A percentile compares a stretch with the other conserved stretches of the same genome.
These are phyloP conservation scores for Drosophila sturtevanti DNA, from an alignment of 1,140 invertebrate genomes.

Conservation along the genomic window DNA sequence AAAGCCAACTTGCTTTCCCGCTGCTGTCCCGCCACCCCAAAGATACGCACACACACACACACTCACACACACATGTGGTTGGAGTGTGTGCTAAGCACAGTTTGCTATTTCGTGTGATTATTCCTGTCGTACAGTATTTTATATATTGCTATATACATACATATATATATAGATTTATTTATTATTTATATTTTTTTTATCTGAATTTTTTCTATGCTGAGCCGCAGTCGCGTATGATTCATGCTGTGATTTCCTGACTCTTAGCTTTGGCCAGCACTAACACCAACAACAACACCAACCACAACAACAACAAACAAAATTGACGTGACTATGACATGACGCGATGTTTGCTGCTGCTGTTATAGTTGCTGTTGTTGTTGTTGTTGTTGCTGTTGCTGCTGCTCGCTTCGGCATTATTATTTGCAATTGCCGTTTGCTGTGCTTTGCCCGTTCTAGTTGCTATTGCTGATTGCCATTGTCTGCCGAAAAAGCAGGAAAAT, in stretches of 20 bases:
- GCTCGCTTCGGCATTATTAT: conserved; percentile 77
- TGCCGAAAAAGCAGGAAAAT: conserved; percentile 77
- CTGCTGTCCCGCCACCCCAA: conserved; percentile 19
- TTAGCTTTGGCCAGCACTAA: conserved; percentile 47
- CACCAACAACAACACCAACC: conserved; percentile 22
- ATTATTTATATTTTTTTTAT: neutral
- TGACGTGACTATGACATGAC: conserved; percentile 81
- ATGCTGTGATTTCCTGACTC: conserved; percentile 76
- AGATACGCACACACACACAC: conserved; percentile 3
- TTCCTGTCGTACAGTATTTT: conserved; percentile 32
- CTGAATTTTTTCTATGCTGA: conserved; percentile 37
- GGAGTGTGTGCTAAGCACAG: conserved; percentile 48
- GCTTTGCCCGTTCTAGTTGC: conserved; percentile 74
- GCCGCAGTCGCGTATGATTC: conserved; percentile 58
- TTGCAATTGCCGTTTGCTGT: conserved; percentile 75
- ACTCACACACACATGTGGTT: conserved; percentile 23
- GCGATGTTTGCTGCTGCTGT: conserved; percentile 44
- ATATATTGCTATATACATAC: conserved; percentile 23
- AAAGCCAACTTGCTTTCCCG: conserved; percentile 17
- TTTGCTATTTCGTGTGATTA: conserved; percentile 71
- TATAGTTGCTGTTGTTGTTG: conserved; percentile 17
- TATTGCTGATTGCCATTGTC: conserved; percentile 80
- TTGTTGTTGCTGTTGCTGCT: conserved; percentile 45
- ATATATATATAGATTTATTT: conserved; percentile 4
- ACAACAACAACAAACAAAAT: conserved; percentile 60